Evolutionary conservation across 2,113 vertebrate genomes (phyloP).

Genomic region (Pangasianodon hypophthalmus): DNA sequence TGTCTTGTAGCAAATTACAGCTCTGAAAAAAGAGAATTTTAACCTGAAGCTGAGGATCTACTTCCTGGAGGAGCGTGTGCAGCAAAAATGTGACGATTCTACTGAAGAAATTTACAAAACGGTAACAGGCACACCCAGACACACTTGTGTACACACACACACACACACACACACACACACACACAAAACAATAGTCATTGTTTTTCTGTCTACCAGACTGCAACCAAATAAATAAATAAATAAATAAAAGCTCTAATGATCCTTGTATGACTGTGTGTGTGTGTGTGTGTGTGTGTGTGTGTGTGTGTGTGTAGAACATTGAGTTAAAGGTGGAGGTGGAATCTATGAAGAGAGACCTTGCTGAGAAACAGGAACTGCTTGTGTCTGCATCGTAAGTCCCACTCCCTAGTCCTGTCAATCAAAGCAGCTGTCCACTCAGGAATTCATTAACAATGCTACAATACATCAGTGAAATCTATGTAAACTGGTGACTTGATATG

Average conservation of each 20-base stretch:
- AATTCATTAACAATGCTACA: not conserved
- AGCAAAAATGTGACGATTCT: constrained; percentile 89
- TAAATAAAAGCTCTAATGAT: not conserved
- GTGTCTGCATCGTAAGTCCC: constrained; percentile 91
- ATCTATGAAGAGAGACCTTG: constrained; percentile 90
- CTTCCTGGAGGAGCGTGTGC: constrained; percentile 94
- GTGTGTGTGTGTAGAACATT: constrained; percentile 81
- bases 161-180: not conserved
- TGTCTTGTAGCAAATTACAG: constrained; percentile 88
- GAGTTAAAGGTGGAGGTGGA: constrained; percentile 97
- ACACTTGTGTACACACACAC: not conserved
- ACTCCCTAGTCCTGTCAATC: not conserved
- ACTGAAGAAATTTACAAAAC: constrained; percentile 90
- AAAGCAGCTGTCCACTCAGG: not conserved
- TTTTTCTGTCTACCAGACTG: not conserved
- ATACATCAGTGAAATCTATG: not conserved
- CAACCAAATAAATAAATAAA: not conserved
- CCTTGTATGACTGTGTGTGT: constrained; percentile 26
- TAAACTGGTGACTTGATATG: not conserved
- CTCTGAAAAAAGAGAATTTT: constrained; percentile 97
- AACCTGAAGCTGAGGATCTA: constrained; percentile 97
- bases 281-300: constrained; percentile 8
- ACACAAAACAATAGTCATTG: not conserved
- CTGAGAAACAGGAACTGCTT: constrained; percentile 91
- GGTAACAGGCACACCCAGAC: constrained; percentile 63